Evolutionary conservation across 2,113 vertebrate species (phyloP).

Genomic region (Microtus ochrogaster): DNA sequence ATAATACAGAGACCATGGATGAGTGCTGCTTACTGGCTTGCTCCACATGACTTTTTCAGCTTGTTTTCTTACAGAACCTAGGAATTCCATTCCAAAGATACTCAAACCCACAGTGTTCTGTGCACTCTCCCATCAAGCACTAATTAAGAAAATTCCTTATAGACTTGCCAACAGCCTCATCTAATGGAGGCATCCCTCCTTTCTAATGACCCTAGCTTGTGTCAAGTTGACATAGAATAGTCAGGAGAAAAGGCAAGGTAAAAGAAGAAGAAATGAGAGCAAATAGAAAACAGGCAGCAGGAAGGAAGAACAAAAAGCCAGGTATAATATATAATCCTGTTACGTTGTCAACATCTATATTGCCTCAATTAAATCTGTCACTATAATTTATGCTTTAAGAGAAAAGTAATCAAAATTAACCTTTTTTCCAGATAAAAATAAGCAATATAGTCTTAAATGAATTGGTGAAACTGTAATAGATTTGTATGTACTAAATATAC

Average conservation of each 20-base stretch:
- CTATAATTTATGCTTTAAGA: not conserved
- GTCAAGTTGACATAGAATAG: not conserved
- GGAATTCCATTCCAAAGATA: too few species aligned
- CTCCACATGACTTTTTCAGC: not conserved
- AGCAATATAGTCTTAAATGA: not conserved
- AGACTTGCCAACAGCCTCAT: not conserved
- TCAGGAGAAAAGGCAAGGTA: not conserved
- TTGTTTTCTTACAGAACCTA: not conserved
- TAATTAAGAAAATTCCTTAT: not conserved
- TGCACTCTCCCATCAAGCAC: accelerated
- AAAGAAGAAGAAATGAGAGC: not conserved
- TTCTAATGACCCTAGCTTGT: not conserved
- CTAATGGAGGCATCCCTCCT: too few species aligned
- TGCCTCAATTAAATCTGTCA: not conserved
- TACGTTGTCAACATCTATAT: not conserved
- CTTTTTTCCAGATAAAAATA: not conserved
- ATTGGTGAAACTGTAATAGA: not conserved
- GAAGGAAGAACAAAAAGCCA: not conserved
- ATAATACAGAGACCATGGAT: not conserved
- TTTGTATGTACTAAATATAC: slow-evolving; percentile 19
- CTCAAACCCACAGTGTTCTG: not conserved
- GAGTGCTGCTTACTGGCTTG: not conserved
- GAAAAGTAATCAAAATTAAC: not conserved
- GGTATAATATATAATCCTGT: not conserved
- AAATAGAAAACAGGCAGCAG: too few species aligned